phyloP scores from a whole-genome alignment of 2,797 vertebrate species.

The Esox lucius region DNA sequence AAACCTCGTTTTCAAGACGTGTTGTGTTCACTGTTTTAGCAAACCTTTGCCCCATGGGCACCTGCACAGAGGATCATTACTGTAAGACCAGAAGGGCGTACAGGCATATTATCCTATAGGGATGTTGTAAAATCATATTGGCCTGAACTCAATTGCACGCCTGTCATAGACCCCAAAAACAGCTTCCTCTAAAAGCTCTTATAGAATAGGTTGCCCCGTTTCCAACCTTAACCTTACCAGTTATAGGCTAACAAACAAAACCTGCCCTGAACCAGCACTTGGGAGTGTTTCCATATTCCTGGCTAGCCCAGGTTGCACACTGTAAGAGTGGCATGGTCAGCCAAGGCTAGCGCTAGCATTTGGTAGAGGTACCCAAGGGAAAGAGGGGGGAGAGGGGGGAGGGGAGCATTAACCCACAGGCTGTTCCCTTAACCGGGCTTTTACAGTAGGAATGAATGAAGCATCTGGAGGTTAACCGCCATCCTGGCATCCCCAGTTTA shows the following conservation, averaged over 20 bases:
- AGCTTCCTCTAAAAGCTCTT: slow-evolving; percentile 10
- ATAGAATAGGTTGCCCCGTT: slow-evolving; percentile 2
- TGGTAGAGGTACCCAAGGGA: slow-evolving; percentile 16
- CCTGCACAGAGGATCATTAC: slow-evolving; percentile 16
- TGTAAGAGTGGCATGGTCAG: slow-evolving; percentile 8
- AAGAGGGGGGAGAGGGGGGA: slow-evolving; percentile 8
- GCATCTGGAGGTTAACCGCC: slow-evolving; percentile 68
- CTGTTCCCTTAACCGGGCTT: slow-evolving; percentile 60
- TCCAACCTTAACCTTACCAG: slow-evolving; percentile 24
- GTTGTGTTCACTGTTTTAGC: slow-evolving; percentile 27
- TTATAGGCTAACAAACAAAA: slow-evolving; percentile 39
- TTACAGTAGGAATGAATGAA: slow-evolving; percentile 75
- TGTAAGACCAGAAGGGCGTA: slow-evolving; percentile 21
- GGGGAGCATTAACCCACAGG: slow-evolving; percentile 25
- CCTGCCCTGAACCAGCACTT: slow-evolving; percentile 21
- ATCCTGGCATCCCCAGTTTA: slow-evolving; percentile 65
- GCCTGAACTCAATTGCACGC: not conserved
- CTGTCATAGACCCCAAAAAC: not conserved
- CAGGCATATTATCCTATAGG: not conserved
- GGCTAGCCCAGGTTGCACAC: slow-evolving; percentile 14
- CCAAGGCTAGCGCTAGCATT: slow-evolving; percentile 21
- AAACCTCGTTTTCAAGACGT: slow-evolving; percentile 41
- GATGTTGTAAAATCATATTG: slow-evolving; percentile 29
- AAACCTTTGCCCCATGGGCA: slow-evolving; percentile 10
- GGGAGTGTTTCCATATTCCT: slow-evolving; percentile 19